These are phyloP conservation scores for Callocephalon fimbriatum DNA, from an alignment of 2,113 vertebrate species.

Conservation along the genomic window DNA sequence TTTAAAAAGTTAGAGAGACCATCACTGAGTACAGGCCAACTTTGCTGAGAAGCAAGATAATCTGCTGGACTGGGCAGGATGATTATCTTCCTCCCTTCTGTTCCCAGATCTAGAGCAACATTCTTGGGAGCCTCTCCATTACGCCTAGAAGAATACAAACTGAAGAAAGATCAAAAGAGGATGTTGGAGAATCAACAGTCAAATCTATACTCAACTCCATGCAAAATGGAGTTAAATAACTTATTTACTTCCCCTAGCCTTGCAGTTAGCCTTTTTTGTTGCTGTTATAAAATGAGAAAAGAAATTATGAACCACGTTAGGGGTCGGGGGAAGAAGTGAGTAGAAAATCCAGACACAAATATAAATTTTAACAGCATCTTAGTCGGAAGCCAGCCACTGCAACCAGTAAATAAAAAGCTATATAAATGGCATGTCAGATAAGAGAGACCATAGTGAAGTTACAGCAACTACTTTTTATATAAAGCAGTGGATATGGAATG, in stretches of 20 bases:
- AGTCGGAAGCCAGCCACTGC: not conserved
- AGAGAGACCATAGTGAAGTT: not conserved
- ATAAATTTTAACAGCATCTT: not conserved
- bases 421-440: not conserved
- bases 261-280: accelerated
- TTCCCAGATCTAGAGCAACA: not conserved
- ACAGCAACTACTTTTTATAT: not conserved
- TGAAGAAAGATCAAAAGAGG: not conserved
- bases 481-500: not conserved
- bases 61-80: not conserved
- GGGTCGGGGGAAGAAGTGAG: no score
- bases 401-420: not conserved
- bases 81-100: not conserved
- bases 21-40: not conserved
- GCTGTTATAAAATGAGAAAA: not conserved
- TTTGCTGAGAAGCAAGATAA: accelerated
- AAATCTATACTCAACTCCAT: not conserved
- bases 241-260: not conserved
- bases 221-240: not conserved
- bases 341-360: not conserved
- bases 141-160: not conserved
- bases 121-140: not conserved
- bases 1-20: not conserved
- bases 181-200: not conserved
- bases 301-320: not conserved